phyloP scores from a whole-genome alignment of 2,888 invertebrate genomes.

The Nezara viridula region DNA sequence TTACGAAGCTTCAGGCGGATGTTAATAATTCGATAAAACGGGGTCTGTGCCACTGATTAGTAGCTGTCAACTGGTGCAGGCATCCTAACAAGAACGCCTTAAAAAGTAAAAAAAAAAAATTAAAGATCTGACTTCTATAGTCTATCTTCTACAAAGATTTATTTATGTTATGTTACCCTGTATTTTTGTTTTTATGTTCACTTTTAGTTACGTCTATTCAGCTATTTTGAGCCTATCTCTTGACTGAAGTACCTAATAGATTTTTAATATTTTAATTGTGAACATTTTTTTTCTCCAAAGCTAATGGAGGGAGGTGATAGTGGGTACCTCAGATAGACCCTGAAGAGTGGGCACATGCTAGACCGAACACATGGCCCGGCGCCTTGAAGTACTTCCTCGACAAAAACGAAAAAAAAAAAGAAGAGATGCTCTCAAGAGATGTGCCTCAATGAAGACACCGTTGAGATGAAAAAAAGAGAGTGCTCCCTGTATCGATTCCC shows the following conservation, averaged over 20 bases:
- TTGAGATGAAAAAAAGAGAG: conserved; percentile 42
- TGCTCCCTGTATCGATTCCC: conserved; percentile 31
- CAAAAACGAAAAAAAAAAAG: not conserved
- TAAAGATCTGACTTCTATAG: not conserved
- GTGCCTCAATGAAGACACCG: conserved; percentile 39
- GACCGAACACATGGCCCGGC: conserved; percentile 49
- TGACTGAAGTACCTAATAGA: not conserved
- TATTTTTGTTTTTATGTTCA: not conserved
- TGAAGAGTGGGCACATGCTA: conserved; percentile 37
- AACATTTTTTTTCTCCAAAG: conserved; percentile 9
- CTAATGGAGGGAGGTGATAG: conserved; percentile 21
- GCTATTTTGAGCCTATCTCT: not conserved
- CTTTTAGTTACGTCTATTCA: too few relatives aligned
- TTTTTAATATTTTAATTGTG: conserved; percentile 7
- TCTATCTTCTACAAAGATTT: not conserved
- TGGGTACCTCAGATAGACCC: not conserved
- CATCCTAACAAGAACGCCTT: too few relatives aligned
- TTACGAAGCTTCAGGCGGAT: too few relatives aligned
- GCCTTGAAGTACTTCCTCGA: conserved; percentile 43
- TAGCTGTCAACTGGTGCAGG: too few relatives aligned
- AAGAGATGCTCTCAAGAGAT: conserved; percentile 33
- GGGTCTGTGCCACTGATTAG: too few relatives aligned
- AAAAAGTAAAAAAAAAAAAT: too few relatives aligned
- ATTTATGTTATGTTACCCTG: not conserved
- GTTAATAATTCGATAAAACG: too few relatives aligned